phyloP scores from a whole-genome alignment of 2,113 vertebrate genomes.

The Phaethornis superciliosus region DNA sequence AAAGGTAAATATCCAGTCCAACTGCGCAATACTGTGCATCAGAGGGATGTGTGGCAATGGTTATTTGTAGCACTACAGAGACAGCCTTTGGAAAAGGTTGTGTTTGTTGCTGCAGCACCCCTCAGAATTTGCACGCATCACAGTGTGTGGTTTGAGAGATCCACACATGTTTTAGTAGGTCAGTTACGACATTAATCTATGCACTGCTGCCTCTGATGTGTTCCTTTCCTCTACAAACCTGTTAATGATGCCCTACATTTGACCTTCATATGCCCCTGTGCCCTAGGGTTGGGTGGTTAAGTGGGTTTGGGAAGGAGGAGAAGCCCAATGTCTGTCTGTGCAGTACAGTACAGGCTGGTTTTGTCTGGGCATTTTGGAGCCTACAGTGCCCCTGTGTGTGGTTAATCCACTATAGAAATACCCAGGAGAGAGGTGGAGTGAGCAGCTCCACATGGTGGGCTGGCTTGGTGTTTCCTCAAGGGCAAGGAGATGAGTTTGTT shows the following conservation, averaged over 20 bases:
- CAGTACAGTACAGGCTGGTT: not conserved
- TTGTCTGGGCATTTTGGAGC: not conserved
- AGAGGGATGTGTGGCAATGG: fast-evolving
- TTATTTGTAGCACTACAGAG: not conserved
- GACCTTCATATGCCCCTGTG: not conserved
- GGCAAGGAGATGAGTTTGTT: not conserved
- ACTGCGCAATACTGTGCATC: not conserved
- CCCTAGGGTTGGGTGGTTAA: not conserved
- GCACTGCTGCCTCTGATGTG: not conserved
- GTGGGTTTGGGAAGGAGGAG: not conserved
- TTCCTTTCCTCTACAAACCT: not conserved
- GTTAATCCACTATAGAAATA: not conserved
- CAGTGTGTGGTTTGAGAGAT: not conserved
- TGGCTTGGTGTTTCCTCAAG: not conserved
- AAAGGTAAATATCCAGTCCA: not conserved
- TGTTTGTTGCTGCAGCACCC: not conserved
- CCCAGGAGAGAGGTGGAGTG: not conserved
- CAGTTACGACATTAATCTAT: not conserved
- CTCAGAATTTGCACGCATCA: not conserved
- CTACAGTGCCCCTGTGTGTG: fast-evolving
- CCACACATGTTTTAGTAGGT: too few relatives aligned
- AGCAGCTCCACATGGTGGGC: not conserved
- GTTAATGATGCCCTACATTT: not conserved
- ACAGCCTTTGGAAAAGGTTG: not conserved
- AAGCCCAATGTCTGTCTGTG: fast-evolving